phyloP scores from a whole-genome alignment of 2,888 invertebrate species.

The Gasteruption jaculator region DNA sequence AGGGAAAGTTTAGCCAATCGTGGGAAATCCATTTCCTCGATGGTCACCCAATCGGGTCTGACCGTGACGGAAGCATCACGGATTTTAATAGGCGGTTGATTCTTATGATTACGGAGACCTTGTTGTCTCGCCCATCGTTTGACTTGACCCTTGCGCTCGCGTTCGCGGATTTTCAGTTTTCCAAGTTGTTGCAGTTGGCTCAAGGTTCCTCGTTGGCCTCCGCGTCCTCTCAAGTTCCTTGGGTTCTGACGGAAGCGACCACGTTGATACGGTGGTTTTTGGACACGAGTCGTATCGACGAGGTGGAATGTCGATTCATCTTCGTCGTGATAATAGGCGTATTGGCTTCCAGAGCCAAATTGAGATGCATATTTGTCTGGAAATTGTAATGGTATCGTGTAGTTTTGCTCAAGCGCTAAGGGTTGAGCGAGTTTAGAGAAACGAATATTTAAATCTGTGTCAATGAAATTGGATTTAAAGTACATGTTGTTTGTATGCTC shows the following conservation, averaged over 20 bases:
- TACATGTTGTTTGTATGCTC: no score
- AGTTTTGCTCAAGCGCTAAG: no score
- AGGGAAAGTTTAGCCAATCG: slow-evolving; percentile 88
- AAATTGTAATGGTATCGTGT: no score
- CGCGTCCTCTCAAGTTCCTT: slow-evolving; percentile 68
- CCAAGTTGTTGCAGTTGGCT: slow-evolving; percentile 78
- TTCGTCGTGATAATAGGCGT: slow-evolving; percentile 98
- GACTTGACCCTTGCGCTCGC: slow-evolving; percentile 66
- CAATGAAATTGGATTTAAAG: no score
- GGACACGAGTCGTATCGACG: slow-evolving; percentile 89
- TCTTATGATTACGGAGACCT: slow-evolving; percentile 58
- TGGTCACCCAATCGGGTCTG: slow-evolving; percentile 91
- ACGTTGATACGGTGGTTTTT: slow-evolving; percentile 89
- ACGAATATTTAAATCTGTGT: no score
- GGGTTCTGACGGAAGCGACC: slow-evolving; percentile 82
- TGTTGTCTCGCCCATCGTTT: slow-evolving; percentile 84
- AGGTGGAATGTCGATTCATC: slow-evolving; percentile 98
- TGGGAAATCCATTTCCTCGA: slow-evolving; percentile 98
- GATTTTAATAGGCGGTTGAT: slow-evolving; percentile 81
- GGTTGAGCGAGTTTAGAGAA: no score
- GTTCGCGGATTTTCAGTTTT: slow-evolving; percentile 75
- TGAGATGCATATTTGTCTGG: slow-evolving; percentile 86
- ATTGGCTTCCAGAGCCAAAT: slow-evolving; percentile 92
- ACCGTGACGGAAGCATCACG: slow-evolving; percentile 96
- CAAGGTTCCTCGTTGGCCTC: slow-evolving; percentile 61